Base-by-base conservation (phyloP, 1,140 invertebrate species). In the Drosophila arizonae region DNA sequence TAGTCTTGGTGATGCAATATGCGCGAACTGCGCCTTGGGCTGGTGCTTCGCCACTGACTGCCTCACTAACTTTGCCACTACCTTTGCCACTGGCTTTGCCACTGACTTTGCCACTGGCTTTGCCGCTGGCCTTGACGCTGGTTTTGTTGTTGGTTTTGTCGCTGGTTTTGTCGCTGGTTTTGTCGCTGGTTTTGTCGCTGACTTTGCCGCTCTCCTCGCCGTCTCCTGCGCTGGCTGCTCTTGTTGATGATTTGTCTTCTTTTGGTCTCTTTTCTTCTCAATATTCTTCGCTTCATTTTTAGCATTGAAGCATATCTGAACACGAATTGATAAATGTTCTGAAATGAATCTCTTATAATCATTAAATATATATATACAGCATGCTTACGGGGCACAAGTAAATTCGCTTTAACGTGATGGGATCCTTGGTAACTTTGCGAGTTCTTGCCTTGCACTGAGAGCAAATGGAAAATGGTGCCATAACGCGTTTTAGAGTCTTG, bases 391-490 rank as follows among this genome's bases (percentile, higher is more conserved):
- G 80, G 24, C 76, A 82, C 11, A 82, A 15, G 48, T 82, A 84
- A 1, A 70, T 73, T 4, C 57, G 41, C 36, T 72, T 66, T 1
- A 17, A 26, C 17, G 80, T 84, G 0, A 8, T 8, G 0, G 30
- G 50, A 55, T 72, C 61, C 3, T 39, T 66, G 6, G 69, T 57
- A 6, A 82, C 41, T 9, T 76, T 82, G 0, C 79, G 55, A 3
- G 80, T 82, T 28, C 45, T 57, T 0, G 2, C 41, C 4, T 60
- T 21, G 51, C 80, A 82, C 4, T 46, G 21, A 0, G 76, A 64
- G 30, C 80, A 84, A 1, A n/a, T 43, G 0, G 65, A 79, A 51
- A 84, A 84, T 0, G 79, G 79, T 3, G 80, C 64, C 80, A 82
- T 60, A 13, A 11, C 6, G 21, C 28, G 28, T 30, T 15, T n/a